Conservation (phyloP, 1,140 invertebrate species). For the Nephotettix cincticeps region DNA sequence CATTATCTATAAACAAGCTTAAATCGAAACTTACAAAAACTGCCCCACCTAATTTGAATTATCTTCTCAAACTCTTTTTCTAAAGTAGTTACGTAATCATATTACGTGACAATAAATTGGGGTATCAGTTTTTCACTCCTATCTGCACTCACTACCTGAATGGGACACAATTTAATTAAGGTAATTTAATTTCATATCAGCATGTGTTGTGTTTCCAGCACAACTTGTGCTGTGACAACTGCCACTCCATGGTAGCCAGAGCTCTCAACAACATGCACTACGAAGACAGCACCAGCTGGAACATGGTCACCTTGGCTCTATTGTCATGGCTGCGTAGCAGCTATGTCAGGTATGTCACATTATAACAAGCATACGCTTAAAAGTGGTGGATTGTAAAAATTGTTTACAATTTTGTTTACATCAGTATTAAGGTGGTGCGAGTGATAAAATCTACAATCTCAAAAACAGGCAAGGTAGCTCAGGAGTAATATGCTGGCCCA, state of each 20-base stretch:
- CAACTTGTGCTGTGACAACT: constrained; percentile 96
- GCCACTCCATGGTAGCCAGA: constrained; percentile 95
- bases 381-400: too few relatives aligned
- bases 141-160: neutral
- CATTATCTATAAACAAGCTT: too few relatives aligned
- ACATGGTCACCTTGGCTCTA: constrained; percentile 89
- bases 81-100: too few relatives aligned
- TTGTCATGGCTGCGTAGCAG: constrained; percentile 76
- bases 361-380: too few relatives aligned
- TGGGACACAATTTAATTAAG: neutral
- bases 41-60: too few relatives aligned
- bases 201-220: constrained; percentile 62
- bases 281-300: constrained; percentile 75
- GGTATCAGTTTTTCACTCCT: neutral
- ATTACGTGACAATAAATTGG: neutral
- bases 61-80: too few relatives aligned
- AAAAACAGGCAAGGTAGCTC: too few relatives aligned
- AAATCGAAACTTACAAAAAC: too few relatives aligned
- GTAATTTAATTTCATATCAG: neutral
- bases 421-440: too few relatives aligned
- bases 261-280: constrained; percentile 95
- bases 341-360: constrained; percentile 75
- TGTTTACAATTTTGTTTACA: too few relatives aligned
- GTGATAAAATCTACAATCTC: too few relatives aligned
- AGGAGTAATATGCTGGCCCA: too few relatives aligned